phyloP scores from a whole-genome alignment of 2,888 invertebrate species.

The Neria commutata region DNA sequence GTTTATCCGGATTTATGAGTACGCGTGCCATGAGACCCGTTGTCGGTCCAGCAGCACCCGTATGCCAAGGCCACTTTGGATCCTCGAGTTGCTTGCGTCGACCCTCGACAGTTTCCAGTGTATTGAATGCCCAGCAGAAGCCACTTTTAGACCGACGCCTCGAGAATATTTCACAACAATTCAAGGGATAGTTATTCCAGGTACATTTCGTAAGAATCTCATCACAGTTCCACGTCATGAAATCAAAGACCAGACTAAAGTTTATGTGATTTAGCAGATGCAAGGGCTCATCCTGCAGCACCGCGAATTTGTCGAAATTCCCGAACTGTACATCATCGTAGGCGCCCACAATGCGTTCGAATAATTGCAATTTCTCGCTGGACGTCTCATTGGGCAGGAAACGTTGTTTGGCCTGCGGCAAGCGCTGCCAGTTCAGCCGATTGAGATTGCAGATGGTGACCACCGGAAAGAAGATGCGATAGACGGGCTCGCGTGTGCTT shows the following conservation, averaged over 20 bases:
- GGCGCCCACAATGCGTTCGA: constrained; percentile 44
- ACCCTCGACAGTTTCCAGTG: constrained; percentile 50
- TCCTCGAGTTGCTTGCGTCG: constrained; percentile 38
- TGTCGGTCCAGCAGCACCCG: constrained; percentile 44
- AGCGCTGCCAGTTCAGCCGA: constrained; percentile 56
- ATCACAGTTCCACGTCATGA: constrained; percentile 59
- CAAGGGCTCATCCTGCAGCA: constrained; percentile 38
- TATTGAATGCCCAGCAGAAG: constrained; percentile 63
- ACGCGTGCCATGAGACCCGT: constrained; percentile 45
- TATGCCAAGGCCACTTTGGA: constrained; percentile 49
- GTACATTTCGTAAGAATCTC: constrained; percentile 59
- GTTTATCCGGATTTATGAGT: constrained; percentile 44
- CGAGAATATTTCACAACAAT: constrained; percentile 63
- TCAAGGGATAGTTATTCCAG: constrained; percentile 58
- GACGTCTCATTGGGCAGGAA: constrained; percentile 46
- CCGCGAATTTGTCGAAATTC: constrained; percentile 46
- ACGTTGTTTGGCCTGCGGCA: constrained; percentile 43
- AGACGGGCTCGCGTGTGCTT: constrained; percentile 54
- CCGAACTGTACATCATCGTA: constrained; percentile 54
- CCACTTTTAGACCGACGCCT: constrained; percentile 62
- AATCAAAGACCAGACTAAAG: constrained; percentile 49
- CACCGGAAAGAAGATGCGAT: constrained; percentile 55
- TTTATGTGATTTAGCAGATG: constrained; percentile 48
- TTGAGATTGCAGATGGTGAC: constrained; percentile 58
- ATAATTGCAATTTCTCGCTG: constrained; percentile 36